Percentiles rank a stretch among this genome's conserved stretches.
These are phyloP conservation scores for Pygoscelis antarcticus DNA, from an alignment of 2,113 vertebrate species.

Conservation along the genomic window DNA sequence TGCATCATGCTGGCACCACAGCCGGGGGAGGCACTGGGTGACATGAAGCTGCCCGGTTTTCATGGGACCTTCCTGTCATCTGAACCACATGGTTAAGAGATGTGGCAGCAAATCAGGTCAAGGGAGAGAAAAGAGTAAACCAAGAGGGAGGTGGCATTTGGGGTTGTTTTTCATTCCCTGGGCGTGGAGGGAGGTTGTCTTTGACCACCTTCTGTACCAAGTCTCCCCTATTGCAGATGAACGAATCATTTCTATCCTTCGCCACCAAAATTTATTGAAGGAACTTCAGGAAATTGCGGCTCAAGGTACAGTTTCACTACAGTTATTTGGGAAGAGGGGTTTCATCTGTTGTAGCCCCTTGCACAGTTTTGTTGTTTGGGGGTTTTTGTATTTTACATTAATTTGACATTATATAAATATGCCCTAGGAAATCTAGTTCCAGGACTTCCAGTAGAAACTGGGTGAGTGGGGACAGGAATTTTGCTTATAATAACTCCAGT, in stretches of 20 bases:
- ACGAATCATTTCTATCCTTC: slow-evolving; percentile 88
- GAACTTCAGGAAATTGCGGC: slow-evolving; percentile 90
- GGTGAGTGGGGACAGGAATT: not conserved
- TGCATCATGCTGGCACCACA: accelerated
- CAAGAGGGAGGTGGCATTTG: not conserved
- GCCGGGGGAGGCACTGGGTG: not conserved
- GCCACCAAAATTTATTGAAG: slow-evolving; percentile 88
- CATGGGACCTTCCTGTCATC: not conserved
- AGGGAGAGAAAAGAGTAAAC: not conserved
- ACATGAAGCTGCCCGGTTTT: not conserved
- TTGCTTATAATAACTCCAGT: not conserved
- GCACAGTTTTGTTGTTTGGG: not conserved
- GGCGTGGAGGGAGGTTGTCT: not conserved
- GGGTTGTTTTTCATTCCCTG: not conserved
- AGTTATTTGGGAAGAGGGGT: not conserved
- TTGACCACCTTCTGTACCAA: not conserved
- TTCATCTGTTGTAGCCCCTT: not conserved
- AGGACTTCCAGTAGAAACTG: not conserved
- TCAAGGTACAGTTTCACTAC: slow-evolving; percentile 78
- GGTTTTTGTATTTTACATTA: not conserved
- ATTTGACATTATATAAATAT: not conserved
- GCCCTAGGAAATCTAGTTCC: not conserved
- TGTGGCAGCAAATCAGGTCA: not conserved
- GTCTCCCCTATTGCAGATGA: slow-evolving; percentile 80
- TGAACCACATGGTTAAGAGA: not conserved